Evolutionary conservation across 2,888 invertebrate genomes (phyloP), one percentile per base, ranked within the genome.

Genomic region (Agriopis marginaria): DNA sequence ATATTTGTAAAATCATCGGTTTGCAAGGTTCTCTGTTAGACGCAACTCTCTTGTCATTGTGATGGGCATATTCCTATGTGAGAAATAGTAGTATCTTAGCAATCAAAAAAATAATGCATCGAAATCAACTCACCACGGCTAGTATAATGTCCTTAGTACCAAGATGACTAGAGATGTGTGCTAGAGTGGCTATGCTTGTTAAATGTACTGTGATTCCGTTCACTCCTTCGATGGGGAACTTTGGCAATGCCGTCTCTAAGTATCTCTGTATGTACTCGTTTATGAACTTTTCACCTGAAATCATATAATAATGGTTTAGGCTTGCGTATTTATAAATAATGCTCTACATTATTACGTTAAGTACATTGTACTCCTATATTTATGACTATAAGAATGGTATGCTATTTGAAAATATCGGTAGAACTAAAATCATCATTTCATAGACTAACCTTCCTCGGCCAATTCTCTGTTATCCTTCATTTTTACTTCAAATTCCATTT

Each of bases 91-190:
- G 8, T 4, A n/a, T n/a, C n/a, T n/a, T n/a, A n/a, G n/a, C n/a
- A n/a, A n/a, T n/a, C n/a, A 4, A 10, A 0, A 23, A 17, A 3
- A 23, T 10, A 17, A 40, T 40, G 40, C 7, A 14, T 1, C n/a
- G 10, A 55, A 12, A 47, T 49, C 8, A 14, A 93, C 96, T 96
- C 94, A 98, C 98, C 62, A 94, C 92, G 77, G 96, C 95, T 68
- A 98, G 94, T 78, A 98, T 96, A 14, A 99, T 95, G 83, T 99
- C 98, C 79, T 95, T 96, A 40, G 97, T 95, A 51, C 99, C 99
- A 69, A 99, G 94, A 81, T 97, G 95, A 5, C 85, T 87, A 0
- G 97, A 96, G 63, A 98, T 95, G 83, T 97, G 89, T 0, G 97
- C 95, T 10, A 99, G 87, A n/a, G 95, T 94, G 47, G 95, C 94